Evolutionary conservation across 2,888 invertebrate genomes (phyloP), one percentile per base, ranked within the genome.

Genomic region (Nymphalis polychloros): DNA sequence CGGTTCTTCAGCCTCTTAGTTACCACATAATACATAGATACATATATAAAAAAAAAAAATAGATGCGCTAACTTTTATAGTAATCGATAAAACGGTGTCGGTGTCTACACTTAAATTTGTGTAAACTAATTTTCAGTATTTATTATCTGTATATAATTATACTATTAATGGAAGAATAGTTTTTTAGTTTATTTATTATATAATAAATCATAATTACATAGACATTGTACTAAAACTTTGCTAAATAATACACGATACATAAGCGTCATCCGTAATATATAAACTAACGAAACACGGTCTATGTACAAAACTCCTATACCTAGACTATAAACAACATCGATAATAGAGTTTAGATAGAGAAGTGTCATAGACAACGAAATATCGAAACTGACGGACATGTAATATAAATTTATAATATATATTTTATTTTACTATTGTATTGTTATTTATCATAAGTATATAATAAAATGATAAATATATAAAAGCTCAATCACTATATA

Each of bases 211-310:
- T 13, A 4, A 23, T 27, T 52, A 23, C 16, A 52, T 55, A 64
- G 49, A 59, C 64, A 62, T 71, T 71, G 70, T 71, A 71, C 68
- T 71, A 16, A 60, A 64, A 50, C 59, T 52, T 65, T 59, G 63
- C 70, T 68, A 65, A 46, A 63, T 27, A 48, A 68, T 48, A 62
- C 62, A 65, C 64, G 50, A 62, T 68, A 67, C 67, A 55, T 64
- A 71, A 71, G 70, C 70, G 55, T 65, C 46, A 52, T 63, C n/a
- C 59, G 17, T 68, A 64, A 62, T 70, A 64, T 63, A 70, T 59
- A 68, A 46, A 64, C 59, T 68, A 68, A 65, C 53, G 50, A 61
- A 50, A 66, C 60, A 48, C 19, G 41, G 41, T 41, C 50, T 68
- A 68, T 68, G 59, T 64, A 64, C 46, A 66, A n/a, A 57, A 59